phyloP scores from a whole-genome alignment of 2,113 vertebrate species.

The Caranx ignobilis region DNA sequence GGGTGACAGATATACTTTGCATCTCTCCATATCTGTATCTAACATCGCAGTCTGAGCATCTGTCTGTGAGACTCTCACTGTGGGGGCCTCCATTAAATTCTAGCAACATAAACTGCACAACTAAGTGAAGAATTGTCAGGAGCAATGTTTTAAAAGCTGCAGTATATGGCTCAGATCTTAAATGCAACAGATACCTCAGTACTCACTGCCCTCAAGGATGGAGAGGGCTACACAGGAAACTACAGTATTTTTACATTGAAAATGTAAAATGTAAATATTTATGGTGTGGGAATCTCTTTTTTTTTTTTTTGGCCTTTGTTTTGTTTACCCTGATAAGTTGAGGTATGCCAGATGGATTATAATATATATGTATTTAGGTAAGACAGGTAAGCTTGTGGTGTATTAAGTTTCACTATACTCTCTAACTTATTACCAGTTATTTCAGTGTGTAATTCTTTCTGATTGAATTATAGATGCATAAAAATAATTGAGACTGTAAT shows the following conservation, averaged over 20 bases:
- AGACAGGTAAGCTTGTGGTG: neutral
- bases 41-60: neutral
- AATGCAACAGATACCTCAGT: constrained; percentile 14
- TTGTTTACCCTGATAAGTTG: neutral
- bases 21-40: neutral
- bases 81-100: neutral
- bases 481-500: constrained; percentile 31
- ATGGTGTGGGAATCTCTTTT: too few species aligned
- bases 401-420: neutral
- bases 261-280: neutral
- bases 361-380: neutral
- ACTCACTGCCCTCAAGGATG: neutral
- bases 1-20: neutral
- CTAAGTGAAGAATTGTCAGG: neutral
- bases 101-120: constrained; percentile 1
- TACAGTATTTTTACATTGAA: neutral
- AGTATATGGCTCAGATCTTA: neutral
- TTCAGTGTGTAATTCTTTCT: constrained; percentile 39
- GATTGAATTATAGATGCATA: constrained; percentile 48
- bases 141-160: constrained; percentile 8
- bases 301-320: neutral
- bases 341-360: neutral
- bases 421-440: constrained; percentile 12
- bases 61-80: neutral
- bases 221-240: neutral